Evolutionary conservation across 2,797 vertebrate genomes (phyloP).

Genomic region (Darevskia mixta): DNA sequence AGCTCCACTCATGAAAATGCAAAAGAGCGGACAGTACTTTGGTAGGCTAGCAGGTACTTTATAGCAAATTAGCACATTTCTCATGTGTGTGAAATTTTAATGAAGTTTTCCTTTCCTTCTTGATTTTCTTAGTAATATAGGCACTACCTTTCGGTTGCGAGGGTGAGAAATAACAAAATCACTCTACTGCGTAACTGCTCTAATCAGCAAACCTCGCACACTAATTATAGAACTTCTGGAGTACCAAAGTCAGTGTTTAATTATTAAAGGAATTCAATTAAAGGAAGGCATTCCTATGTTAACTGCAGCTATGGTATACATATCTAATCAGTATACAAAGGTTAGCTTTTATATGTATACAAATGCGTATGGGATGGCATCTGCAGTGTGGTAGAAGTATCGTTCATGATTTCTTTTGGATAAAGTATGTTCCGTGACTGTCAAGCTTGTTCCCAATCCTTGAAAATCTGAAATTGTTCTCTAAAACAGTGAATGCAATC

Average conservation of each 20-base stretch:
- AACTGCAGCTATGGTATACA: conserved; percentile 3
- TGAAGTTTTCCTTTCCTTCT: conserved; percentile 38
- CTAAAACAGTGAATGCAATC: conserved; percentile 18
- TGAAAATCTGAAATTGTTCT: conserved; percentile 22
- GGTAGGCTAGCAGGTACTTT: conserved; percentile 3
- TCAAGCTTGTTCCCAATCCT: neutral
- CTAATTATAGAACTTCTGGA: conserved; percentile 52
- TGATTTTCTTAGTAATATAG: conserved; percentile 14
- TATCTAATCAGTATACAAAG: neutral
- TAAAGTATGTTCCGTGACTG: neutral
- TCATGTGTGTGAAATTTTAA: conserved; percentile 50
- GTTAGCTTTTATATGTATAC: neutral
- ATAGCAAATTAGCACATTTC: conserved; percentile 23
- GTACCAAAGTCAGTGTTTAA: conserved; percentile 40
- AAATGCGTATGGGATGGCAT: fast-evolving
- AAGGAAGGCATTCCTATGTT: conserved; percentile 36
- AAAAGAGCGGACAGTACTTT: fast-evolving
- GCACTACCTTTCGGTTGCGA: conserved; percentile 7
- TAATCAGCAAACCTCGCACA: conserved; percentile 31
- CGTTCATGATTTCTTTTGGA: conserved; percentile 28
- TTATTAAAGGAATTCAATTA: conserved; percentile 31
- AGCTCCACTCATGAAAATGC: conserved; percentile 15
- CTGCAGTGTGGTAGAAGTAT: neutral
- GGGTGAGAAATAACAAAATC: conserved; percentile 37
- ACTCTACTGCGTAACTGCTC: conserved; percentile 38